Evolutionary conservation across 2,797 vertebrate genomes (phyloP), one percentile per base, ranked within the genome.

Genomic region (Dromococcyx pavoninus): DNA sequence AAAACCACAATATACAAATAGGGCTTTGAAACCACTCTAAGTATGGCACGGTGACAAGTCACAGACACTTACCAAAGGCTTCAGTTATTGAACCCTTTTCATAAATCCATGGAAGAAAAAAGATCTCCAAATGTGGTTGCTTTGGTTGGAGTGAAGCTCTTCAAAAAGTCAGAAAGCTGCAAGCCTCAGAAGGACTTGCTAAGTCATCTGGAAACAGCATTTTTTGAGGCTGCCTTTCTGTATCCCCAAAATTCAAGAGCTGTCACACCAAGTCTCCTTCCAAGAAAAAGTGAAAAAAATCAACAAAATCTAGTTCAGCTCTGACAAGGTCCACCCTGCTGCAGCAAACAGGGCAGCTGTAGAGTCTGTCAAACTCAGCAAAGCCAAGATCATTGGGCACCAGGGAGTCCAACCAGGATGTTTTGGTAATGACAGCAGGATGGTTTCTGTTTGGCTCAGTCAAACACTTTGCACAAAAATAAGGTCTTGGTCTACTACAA

Each of bases 1-100:
- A 97, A 96, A 96, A 93, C 85, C 96, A 70, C 87, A 89, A 97
- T 98, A 97, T 98, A 98, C 96, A 98, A 93, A 97, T 46, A 97
- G 94, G 92, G 86, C 93, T 97, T 97, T 75, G 82, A 91, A 87
- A 72, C 69, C 74, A 88, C 83, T 93, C 51, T 81, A 96, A 91
- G 89, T 86, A 91, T 56, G 91, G 91, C 86, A 88, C 10, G 41
- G 77, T 74, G 86, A 95, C 86, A 91, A 91, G 71, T 93, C 66
- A 54, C 84, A 78, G 78, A 64, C 44, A 92, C 35, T 84, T 88
- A 78, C 54, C 75, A 60, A 94, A 95, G 57, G 35, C 80, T 95
- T 91, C 90, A 9, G 17, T 84, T 76, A 89, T 60, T 13, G 22
- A 94, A 89, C 82, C 65, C 76, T 93, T 93, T 69, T 37, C 56